Percentiles rank a stretch among this genome's conserved stretches.
Conservation (phyloP, 2,113 vertebrate species). For the Lamprotornis superbus region DNA sequence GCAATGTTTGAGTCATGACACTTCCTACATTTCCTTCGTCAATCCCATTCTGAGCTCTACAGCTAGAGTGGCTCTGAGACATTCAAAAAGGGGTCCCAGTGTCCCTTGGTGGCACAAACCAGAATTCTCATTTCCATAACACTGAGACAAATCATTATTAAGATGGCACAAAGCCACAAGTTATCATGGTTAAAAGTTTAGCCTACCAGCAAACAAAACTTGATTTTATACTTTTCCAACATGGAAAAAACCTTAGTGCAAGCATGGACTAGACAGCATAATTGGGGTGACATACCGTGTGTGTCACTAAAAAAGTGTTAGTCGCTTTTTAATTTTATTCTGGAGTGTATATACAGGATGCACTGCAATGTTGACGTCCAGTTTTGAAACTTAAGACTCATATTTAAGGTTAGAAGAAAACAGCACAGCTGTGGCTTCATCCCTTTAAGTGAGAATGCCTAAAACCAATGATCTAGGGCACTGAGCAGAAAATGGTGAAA, state of each 20-base stretch:
- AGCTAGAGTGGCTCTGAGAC: not conserved
- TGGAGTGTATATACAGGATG: not conserved
- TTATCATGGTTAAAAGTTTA: not conserved
- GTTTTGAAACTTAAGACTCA: not conserved
- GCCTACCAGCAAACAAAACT: not conserved
- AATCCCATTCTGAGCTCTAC: not conserved
- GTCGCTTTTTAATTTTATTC: not conserved
- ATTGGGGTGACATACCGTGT: too few species aligned
- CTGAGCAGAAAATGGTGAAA: not conserved
- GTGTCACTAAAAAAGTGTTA: not conserved
- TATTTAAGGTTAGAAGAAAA: not conserved
- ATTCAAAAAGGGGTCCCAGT: not conserved
- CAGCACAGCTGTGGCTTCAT: not conserved
- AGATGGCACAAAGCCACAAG: not conserved
- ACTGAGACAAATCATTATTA: not conserved
- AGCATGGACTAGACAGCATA: too few species aligned
- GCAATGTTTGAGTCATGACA: not conserved
- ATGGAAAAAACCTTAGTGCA: not conserved
- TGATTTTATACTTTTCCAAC: not conserved
- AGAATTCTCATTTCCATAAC: not conserved
- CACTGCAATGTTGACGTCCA: not conserved
- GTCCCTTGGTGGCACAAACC: not conserved
- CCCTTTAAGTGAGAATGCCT: not conserved
- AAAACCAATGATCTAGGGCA: not conserved
- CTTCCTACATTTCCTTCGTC: not conserved